Percentiles rank a stretch among this genome's conserved stretches.
Conservation (phyloP, 2,113 vertebrate genomes). For the Eupsittula cactorum region DNA sequence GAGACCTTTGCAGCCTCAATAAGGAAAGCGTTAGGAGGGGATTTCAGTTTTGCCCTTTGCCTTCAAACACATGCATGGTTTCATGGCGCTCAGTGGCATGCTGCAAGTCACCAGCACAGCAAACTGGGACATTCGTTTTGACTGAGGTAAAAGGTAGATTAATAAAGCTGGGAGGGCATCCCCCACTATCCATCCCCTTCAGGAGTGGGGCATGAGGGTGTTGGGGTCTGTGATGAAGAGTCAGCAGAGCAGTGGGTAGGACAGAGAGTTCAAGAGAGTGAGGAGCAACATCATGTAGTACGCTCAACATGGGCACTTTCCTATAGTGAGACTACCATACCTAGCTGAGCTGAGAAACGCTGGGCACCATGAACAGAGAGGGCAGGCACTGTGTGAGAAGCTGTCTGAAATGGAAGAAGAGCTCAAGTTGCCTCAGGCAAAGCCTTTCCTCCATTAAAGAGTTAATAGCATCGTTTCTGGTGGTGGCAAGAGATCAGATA, state of each 20-base stretch:
- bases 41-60: not conserved
- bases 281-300: not conserved
- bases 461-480: not conserved
- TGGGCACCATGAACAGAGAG: not conserved
- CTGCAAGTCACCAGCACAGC: not conserved
- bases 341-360: not conserved
- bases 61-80: not conserved
- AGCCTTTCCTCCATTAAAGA: not conserved
- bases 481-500: not conserved
- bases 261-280: not conserved
- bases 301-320: not conserved
- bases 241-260: not conserved
- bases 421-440: not conserved
- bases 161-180: not conserved
- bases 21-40: not conserved
- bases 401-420: not conserved
- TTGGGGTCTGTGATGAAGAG: not conserved
- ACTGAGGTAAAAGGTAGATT: not conserved
- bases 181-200: not conserved
- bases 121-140: not conserved
- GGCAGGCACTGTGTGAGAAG: not conserved
- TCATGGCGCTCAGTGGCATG: fast-evolving
- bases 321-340: not conserved
- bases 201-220: not conserved
- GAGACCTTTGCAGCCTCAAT: not conserved